Evolutionary conservation across 2,888 invertebrate species (phyloP).

Genomic region (Oscheius myriophilus): DNA sequence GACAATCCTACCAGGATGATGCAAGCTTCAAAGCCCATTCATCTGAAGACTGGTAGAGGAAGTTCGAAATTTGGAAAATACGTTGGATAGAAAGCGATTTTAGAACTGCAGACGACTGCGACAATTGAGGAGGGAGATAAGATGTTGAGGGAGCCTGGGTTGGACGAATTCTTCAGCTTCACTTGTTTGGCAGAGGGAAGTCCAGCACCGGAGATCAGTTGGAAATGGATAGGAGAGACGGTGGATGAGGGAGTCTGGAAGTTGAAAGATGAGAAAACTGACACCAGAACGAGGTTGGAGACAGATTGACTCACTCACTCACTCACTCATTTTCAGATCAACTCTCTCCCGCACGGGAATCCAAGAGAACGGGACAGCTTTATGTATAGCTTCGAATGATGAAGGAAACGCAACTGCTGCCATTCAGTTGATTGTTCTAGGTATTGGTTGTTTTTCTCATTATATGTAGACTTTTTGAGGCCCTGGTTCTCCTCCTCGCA

Average conservation of each 20-base stretch:
- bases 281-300: conserved; percentile 7
- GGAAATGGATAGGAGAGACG: conserved; percentile 47
- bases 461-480: conserved; percentile 10
- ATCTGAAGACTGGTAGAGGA: conserved; percentile 51
- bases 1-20: conserved; percentile 42
- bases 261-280: conserved; percentile 25
- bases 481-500: conserved; percentile 28
- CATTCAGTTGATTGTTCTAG: conserved; percentile 19
- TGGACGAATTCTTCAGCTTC: conserved; percentile 33
- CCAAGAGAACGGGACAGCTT: conserved; percentile 38
- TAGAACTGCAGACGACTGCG: conserved; percentile 42
- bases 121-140: conserved; percentile 35
- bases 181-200: conserved; percentile 45
- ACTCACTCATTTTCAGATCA: conserved; percentile 32
- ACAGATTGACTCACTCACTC: neutral
- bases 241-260: conserved; percentile 40
- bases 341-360: conserved; percentile 26
- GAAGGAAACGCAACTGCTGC: conserved; percentile 38
- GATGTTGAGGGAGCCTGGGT: conserved; percentile 44
- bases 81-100: conserved; percentile 6
- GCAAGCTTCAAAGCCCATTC: conserved; percentile 52
- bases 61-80: conserved; percentile 33
- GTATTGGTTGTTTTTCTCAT: neutral
- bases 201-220: conserved; percentile 46
- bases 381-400: conserved; percentile 34